Evolutionary conservation across 2,888 invertebrate species (phyloP).

Genomic region (Andrena bucephala): DNA sequence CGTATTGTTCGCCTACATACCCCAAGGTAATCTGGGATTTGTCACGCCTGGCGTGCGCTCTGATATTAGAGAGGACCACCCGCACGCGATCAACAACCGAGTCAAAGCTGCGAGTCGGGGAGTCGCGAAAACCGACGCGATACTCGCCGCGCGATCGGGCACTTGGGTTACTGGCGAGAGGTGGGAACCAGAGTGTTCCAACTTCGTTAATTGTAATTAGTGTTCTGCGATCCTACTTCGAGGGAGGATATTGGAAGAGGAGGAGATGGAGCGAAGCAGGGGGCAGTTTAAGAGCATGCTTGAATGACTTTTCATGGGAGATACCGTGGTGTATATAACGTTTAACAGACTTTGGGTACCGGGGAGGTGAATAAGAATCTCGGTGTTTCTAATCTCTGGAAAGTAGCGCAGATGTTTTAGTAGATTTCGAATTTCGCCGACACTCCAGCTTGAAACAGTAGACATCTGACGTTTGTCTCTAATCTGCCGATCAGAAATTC

Average conservation of each 20-base stretch:
- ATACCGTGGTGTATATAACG: too few relatives aligned
- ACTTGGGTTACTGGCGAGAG: slow-evolving; percentile 15
- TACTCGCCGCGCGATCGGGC: slow-evolving; percentile 44
- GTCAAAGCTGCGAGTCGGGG: slow-evolving; percentile 13
- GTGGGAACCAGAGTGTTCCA: background rate
- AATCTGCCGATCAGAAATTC: too few relatives aligned
- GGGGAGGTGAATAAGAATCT: too few relatives aligned
- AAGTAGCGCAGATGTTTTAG: too few relatives aligned
- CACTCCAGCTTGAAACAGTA: too few relatives aligned
- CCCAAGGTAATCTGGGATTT: slow-evolving; percentile 70
- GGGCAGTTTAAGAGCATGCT: too few relatives aligned
- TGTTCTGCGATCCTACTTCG: background rate
- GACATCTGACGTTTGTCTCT: too few relatives aligned
- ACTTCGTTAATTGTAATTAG: slow-evolving; percentile 14
- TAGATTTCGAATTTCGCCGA: too few relatives aligned
- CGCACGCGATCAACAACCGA: slow-evolving; percentile 1
- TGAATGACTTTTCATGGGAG: too few relatives aligned
- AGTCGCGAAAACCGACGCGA: slow-evolving; percentile 27
- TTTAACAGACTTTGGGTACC: too few relatives aligned
- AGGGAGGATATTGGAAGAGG: background rate
- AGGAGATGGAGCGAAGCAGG: too few relatives aligned
- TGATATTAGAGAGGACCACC: slow-evolving; percentile 60
- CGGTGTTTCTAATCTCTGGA: too few relatives aligned
- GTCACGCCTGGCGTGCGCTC: slow-evolving; percentile 56
- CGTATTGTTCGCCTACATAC: slow-evolving; percentile 63